Percentiles rank a stretch among this genome's conserved stretches.
Conservation (phyloP, 2,113 vertebrate genomes). For the Fulmarus glacialis region DNA sequence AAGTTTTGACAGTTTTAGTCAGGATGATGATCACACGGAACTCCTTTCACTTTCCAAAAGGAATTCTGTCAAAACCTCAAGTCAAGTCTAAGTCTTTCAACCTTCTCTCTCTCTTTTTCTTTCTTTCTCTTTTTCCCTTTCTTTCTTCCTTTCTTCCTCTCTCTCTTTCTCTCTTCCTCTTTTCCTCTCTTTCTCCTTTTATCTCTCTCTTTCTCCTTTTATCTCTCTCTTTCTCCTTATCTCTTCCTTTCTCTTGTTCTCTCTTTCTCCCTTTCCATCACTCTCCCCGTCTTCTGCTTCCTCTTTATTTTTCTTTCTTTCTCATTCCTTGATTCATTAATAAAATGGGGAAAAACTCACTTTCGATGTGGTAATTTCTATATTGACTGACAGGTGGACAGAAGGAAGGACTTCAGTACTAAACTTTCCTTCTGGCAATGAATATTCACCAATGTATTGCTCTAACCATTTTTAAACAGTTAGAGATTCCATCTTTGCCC, state of each 20-base stretch:
- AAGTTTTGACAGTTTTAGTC: neutral
- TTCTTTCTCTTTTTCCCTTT: fast-evolving
- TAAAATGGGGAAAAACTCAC: neutral
- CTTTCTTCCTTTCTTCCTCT: too few species aligned
- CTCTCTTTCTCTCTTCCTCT: fast-evolving
- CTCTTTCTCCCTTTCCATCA: too few species aligned
- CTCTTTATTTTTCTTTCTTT: too few species aligned
- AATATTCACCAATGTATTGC: neutral
- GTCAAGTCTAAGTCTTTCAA: neutral
- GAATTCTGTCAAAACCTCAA: neutral
- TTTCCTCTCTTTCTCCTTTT: too few species aligned
- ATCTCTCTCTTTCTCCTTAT: fast-evolving
- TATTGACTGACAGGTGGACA: neutral
- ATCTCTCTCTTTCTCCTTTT: fast-evolving
- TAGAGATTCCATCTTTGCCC: neutral
- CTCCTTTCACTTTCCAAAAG: neutral
- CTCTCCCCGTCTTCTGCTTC: neutral
- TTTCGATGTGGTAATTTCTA: neutral
- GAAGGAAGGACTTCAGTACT: neutral
- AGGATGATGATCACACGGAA: neutral
- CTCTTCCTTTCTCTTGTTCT: too few species aligned
- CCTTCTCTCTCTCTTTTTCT: fast-evolving
- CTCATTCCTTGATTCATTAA: neutral
- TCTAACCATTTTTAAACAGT: neutral
- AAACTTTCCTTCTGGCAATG: neutral